phyloP scores from a whole-genome alignment of 2,797 vertebrate species.

The Tamandua tetradactyla region DNA sequence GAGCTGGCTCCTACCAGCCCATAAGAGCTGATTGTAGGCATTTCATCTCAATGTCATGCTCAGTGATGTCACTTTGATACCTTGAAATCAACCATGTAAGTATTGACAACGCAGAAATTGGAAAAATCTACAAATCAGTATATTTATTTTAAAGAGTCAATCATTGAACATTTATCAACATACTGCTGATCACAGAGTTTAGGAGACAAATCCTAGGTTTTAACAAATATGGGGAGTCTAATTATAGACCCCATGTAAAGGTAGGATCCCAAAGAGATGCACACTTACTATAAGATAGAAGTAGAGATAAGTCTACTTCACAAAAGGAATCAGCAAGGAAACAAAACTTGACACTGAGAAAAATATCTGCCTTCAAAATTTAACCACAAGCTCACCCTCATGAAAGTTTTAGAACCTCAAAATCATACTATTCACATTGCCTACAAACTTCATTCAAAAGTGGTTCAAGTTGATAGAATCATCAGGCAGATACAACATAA shows the following conservation, averaged over 20 bases:
- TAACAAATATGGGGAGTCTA: background rate
- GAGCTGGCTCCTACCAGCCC: background rate
- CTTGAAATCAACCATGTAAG: background rate
- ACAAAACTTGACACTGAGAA: background rate
- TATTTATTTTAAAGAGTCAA: background rate
- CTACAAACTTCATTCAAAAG: background rate
- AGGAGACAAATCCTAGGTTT: background rate
- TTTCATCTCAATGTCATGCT: background rate
- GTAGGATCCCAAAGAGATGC: background rate
- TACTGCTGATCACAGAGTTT: background rate
- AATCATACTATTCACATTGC: background rate
- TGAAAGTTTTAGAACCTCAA: background rate
- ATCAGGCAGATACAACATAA: background rate
- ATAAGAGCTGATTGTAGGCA: fast-evolving
- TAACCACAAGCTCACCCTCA: background rate
- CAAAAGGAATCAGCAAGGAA: background rate
- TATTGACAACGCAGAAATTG: constrained; percentile 16
- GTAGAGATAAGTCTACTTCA: background rate
- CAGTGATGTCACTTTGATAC: background rate
- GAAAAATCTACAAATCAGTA: background rate
- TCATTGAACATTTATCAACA: constrained; percentile 23
- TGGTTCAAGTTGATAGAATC: background rate
- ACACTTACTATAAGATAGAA: background rate
- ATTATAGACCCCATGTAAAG: background rate
- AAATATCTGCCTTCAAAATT: background rate